Evolutionary conservation across 2,113 vertebrate species (phyloP).

Genomic region (Bubo scandiacus): DNA sequence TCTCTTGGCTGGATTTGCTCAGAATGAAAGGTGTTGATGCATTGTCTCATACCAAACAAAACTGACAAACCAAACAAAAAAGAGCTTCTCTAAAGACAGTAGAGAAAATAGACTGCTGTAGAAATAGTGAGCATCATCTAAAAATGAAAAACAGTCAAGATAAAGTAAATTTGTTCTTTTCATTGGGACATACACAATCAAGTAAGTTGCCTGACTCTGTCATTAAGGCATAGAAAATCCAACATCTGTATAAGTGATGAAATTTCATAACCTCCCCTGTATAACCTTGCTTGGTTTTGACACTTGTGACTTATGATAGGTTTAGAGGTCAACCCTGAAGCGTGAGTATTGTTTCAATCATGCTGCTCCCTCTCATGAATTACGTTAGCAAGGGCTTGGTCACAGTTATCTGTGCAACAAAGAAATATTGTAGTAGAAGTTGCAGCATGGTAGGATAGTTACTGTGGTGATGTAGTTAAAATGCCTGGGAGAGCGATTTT

Average conservation of each 20-base stretch:
- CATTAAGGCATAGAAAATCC: background rate
- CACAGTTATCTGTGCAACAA: slow-evolving; percentile 64
- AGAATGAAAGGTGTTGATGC: background rate
- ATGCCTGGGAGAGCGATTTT: slow-evolving; percentile 56
- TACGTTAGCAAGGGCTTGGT: slow-evolving; percentile 51
- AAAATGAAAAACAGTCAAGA: background rate
- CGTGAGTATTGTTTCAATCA: slow-evolving; percentile 59
- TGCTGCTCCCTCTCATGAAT: slow-evolving; percentile 49
- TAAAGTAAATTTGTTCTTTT: background rate
- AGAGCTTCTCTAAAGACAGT: background rate
- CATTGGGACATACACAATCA: background rate
- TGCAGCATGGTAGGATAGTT: slow-evolving; percentile 50
- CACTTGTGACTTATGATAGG: slow-evolving; percentile 62
- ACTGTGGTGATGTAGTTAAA: slow-evolving; percentile 62
- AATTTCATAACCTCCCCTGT: slow-evolving; percentile 54
- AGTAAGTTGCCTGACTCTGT: background rate
- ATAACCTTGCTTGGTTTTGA: slow-evolving; percentile 61
- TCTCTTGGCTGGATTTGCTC: background rate
- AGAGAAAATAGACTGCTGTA: background rate
- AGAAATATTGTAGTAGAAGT: slow-evolving; percentile 59
- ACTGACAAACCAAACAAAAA: background rate
- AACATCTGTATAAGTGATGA: slow-evolving; percentile 57
- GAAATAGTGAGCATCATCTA: background rate
- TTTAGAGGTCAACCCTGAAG: slow-evolving; percentile 64
- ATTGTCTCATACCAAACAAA: background rate